Conservation (phyloP, 2,888 invertebrate genomes). For the Acleris sparsana region DNA sequence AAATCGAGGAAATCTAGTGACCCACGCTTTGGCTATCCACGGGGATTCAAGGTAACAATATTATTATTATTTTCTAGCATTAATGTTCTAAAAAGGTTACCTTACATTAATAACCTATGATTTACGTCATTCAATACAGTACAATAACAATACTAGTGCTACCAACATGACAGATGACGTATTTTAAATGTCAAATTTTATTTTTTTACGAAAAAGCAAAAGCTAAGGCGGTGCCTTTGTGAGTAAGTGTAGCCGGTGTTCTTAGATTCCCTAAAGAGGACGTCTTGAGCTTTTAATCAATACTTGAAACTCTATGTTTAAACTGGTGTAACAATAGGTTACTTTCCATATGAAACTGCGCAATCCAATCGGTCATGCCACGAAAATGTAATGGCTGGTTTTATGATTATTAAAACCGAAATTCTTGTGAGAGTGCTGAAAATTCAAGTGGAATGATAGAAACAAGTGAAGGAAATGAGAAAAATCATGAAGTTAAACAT, state of each 20-base stretch:
- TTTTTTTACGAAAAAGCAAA: neutral
- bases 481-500: neutral
- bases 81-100: too few species aligned
- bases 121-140: neutral
- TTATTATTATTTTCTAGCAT: neutral
- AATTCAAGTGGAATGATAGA: conserved; percentile 2
- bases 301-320: neutral
- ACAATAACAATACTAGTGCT: neutral
- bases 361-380: conserved; percentile 19
- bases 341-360: neutral
- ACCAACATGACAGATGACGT: conserved; percentile 3
- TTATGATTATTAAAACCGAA: conserved; percentile 10
- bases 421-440: neutral
- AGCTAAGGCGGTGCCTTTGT: neutral
- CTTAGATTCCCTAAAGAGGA: neutral
- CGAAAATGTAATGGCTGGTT: conserved; percentile 4
- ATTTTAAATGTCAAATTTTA: neutral
- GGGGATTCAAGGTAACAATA: conserved; percentile 43
- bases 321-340: neutral
- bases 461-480: conserved; percentile 1
- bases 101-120: neutral
- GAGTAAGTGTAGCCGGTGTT: neutral
- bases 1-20: conserved; percentile 47
- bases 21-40: conserved; percentile 45
- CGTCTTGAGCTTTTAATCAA: conserved; percentile 5